Evolutionary conservation across 2,113 vertebrate species (phyloP).

Genomic region (Montifringilla adamsi): DNA sequence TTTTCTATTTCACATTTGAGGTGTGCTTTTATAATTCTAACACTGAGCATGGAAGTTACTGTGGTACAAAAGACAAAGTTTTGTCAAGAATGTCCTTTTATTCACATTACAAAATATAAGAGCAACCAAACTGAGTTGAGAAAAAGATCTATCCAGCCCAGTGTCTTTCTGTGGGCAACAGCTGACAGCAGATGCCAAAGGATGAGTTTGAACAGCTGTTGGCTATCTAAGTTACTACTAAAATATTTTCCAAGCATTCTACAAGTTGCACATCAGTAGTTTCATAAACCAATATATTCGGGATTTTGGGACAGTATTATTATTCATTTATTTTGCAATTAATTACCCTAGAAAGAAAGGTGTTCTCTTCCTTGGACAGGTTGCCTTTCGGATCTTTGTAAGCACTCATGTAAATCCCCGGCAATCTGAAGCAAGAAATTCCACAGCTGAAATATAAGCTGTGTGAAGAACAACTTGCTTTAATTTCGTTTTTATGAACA

Average conservation of each 20-base stretch:
- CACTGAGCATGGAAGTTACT: not conserved
- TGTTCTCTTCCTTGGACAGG: not conserved
- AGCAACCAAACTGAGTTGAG: not conserved
- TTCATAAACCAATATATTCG: not conserved
- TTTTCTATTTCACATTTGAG: not conserved
- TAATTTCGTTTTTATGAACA: not conserved
- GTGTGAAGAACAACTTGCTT: not conserved
- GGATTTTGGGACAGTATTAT: fast-evolving
- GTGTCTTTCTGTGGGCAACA: not conserved
- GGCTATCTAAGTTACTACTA: not conserved
- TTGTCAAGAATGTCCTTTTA: not conserved
- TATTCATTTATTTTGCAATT: not conserved
- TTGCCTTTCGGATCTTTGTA: not conserved
- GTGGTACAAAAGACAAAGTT: not conserved
- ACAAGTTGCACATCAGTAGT: not conserved
- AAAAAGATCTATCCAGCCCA: not conserved
- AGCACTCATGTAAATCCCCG: not conserved
- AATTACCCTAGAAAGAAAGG: not conserved
- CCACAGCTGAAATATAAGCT: not conserved
- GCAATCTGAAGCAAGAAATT: not conserved
- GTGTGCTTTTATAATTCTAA: not conserved
- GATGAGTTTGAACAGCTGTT: not conserved
- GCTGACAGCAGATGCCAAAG: not conserved
- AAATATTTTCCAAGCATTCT: not conserved
- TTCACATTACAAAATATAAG: not conserved